Evolutionary conservation across 1,140 invertebrate species (phyloP), one percentile per base, ranked within the genome.

Genomic region (Drosophila nigromelanica): DNA sequence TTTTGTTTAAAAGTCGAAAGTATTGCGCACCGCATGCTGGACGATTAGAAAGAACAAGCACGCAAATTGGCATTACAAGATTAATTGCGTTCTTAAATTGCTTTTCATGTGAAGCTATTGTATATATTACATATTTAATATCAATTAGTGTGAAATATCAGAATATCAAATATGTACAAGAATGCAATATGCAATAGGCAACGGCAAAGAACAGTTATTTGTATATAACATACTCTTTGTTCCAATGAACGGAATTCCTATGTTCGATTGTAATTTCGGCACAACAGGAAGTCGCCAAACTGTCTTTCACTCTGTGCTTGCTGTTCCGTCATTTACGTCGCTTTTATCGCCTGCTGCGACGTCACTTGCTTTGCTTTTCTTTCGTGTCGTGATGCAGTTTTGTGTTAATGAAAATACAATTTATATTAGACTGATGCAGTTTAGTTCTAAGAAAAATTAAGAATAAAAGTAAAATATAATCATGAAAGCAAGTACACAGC

Each of bases 11-110:
- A 48, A 48, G 4, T 5, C 12, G 21, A 40, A 6, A 40, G 2
- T 5, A 1, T n/a, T 2, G n/a, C n/a, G 11, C 21, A 21, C 3
- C 21, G n/a, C 45, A 18, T 48, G 39, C 39, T 40, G 39, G 39
- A 14, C 39, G 39, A 40, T 14, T 48, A 12, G 12, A 1, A 27
- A 48, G 45, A 48, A 48, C 10, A 48, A 48, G 45, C 45, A 48
- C 45, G 5, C 5, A 24, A 48, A n/a, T 18, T n/a, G 40, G 10
- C 12, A 14, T 4, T 1, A 14, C n/a, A 14, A n/a, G 39, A 14
- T 40, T 4, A 40, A 40, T 40, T 14, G 5, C 12, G 6, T 14
- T n/a, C 4, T 14, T 40, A 2, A 14, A 40, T 12, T 40, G 12
- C 4, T n/a, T n/a, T 14, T 11, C 4, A 40, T 40, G 3, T 40